Conservation (phyloP, 2,113 vertebrate species). For the Danionella cerebrum region DNA sequence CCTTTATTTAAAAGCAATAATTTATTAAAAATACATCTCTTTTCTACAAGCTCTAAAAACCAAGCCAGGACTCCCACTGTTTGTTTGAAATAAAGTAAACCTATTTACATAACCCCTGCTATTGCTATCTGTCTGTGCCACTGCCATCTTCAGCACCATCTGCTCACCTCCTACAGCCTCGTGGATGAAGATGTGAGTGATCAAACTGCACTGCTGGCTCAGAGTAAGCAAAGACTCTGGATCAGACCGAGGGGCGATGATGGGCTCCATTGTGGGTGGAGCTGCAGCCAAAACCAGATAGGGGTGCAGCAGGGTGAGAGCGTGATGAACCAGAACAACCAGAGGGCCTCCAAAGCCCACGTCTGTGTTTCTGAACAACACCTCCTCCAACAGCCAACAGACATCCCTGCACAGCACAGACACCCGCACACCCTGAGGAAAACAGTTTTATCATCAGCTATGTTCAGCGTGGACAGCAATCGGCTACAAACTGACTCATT, state of each 20-base stretch:
- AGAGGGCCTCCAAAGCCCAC: conserved; percentile 78
- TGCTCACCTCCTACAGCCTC: conserved; percentile 80
- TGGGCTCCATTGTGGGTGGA: conserved; percentile 45
- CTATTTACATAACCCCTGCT: neutral
- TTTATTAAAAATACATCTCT: neutral
- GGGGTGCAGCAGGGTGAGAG: conserved; percentile 62
- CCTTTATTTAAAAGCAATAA: too few species aligned
- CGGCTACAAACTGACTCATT: too few species aligned
- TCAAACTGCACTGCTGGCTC: conserved; percentile 51
- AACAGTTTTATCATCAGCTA: neutral
- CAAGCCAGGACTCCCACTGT: neutral
- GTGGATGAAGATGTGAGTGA: conserved; percentile 69
- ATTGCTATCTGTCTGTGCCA: neutral
- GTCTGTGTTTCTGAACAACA: conserved; percentile 71
- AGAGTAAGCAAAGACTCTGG: conserved; percentile 53
- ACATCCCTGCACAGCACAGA: conserved; percentile 73
- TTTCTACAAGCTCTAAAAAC: neutral
- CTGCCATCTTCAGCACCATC: conserved; percentile 13
- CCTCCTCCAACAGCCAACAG: conserved; percentile 75
- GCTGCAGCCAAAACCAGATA: conserved; percentile 54
- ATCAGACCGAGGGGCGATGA: conserved; percentile 46
- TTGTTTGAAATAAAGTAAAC: too few species aligned
- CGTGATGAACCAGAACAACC: conserved; percentile 58
- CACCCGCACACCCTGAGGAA: conserved; percentile 63
- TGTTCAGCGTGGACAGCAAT: too few species aligned